Evolutionary conservation across 2,888 invertebrate species (phyloP), one percentile per base, ranked within the genome.

Genomic region (Troides aeacus): DNA sequence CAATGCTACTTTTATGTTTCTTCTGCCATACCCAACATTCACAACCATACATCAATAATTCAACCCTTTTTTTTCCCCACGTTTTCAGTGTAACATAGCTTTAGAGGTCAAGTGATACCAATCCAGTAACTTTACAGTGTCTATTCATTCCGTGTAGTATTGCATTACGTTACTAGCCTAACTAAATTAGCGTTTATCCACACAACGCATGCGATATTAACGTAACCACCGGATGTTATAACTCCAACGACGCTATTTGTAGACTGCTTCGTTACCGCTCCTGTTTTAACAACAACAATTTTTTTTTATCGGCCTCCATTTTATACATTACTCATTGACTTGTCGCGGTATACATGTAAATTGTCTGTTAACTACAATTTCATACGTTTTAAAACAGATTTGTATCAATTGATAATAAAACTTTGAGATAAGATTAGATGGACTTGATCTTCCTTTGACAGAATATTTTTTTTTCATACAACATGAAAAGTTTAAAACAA

Each of bases 191-290:
- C 63, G 17, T 62, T 46, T 63, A 64, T 66, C 65, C n/a, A 58
- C 58, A 66, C 65, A 61, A 62, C 66, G 57, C 70, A 65, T 65
- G 57, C 57, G 65, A 62, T 69, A 69, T 65, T 64, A 56, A 64
- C 57, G 69, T 69, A 65, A 69, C 46, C 70, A 53, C 30, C 66
- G 70, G 70, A 70, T 66, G 66, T 70, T 50, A 62, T 62, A 69
- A 64, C 60, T 64, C 46, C 15, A 42, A 10, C 12, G 53, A 58
- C 39, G 65, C 36, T 66, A 63, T 66, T 65, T 66, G 60, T 66
- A 62, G 53, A 59, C 57, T 18, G 64, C 64, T 63, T 30, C 46
- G 23, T 50, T 24, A 23, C 39, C 61, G 39, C n/a, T 36, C 39
- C 23, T 18, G 36, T 23, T 58, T 58, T 23, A 58, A 58, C 12